Evolutionary conservation across 23 tunicate species (phyloP), one percentile per base, ranked within the genome.

Genomic region (Trididemnum miniatum): DNA sequence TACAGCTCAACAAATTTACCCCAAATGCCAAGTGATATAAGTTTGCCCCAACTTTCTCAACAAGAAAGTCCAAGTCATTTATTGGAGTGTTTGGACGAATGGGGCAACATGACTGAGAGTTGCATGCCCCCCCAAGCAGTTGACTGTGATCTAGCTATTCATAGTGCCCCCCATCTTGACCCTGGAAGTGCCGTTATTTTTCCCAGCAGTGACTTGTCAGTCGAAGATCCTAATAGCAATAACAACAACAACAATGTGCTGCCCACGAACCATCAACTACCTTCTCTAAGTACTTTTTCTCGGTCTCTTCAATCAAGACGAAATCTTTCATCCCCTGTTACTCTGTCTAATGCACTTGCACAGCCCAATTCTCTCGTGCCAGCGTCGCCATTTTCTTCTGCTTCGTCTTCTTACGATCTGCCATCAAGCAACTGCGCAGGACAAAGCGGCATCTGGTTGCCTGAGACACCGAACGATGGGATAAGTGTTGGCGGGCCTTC

Each of bases 401-500:
- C 84, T 20, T 77, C 86, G 20, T 83, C 83, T 27, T 73, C 94
- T 29, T 27, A 44, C 54, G 50, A 73, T 69, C 26, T 52, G 27
- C 4, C 67, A 25, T 62, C 67, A 9, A 9, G 9, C 75, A 67
- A 9, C 12, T 33, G 37, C 75, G 38, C 38, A 9, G 7, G 38
- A 9, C 38, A 67, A 67, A 31, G 7, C 38, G 38, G 26, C 9
- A 12, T 33, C 2, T 79, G 82, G 65, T 39, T 86, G 84, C 87
- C 90, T 24, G 91, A 82, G 20, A 91, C 90, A 51, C 90, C 97
- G 65, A 82, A 85, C 79, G 97, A 91, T 65, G 32, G 72, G 28
- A 40, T 72, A 32, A 87, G 86, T 65, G 18, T 81, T 20, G 66
- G 71, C 87, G 91, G 97, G 84, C 54, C 81, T 66, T 91, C 97